A percentile compares a stretch with the other conserved stretches of the same genome.
Evolutionary conservation across 23 tunicate genomes (phyloP).

Genomic region (Aplidium turbinatum): DNA sequence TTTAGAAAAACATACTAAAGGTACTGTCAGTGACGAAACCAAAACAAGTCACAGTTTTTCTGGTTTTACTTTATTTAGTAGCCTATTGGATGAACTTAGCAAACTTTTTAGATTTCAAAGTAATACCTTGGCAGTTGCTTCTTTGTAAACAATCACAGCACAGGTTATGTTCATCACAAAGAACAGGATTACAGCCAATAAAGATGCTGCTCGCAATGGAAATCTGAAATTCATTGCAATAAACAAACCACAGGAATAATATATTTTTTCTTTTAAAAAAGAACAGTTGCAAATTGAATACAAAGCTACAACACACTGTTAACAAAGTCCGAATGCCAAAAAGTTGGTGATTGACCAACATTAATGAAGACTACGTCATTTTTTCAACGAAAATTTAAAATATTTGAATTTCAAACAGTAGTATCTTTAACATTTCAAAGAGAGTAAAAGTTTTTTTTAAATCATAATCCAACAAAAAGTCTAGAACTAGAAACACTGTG

Average conservation of each 20-base stretch:
- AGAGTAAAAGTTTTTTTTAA: too few relatives aligned
- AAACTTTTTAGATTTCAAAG: not conserved
- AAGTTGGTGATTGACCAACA: not conserved
- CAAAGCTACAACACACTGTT: not conserved
- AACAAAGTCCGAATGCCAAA: not conserved
- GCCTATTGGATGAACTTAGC: too few relatives aligned
- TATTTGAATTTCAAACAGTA: too few relatives aligned
- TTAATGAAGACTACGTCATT: not conserved
- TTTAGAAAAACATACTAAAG: not conserved
- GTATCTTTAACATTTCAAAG: too few relatives aligned
- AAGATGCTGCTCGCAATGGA: slow-evolving; percentile 48
- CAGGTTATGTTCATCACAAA: slow-evolving; percentile 61
- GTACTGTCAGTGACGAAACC: not conserved
- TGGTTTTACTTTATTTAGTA: too few relatives aligned
- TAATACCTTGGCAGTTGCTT: not conserved
- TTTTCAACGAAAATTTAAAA: too few relatives aligned
- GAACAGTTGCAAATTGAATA: too few relatives aligned
- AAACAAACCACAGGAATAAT: not conserved
- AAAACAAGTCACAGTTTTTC: too few relatives aligned
- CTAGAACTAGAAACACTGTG: too few relatives aligned
- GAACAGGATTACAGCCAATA: slow-evolving; percentile 37
- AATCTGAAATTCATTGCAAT: slow-evolving; percentile 24
- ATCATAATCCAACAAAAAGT: too few relatives aligned
- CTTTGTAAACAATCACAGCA: slow-evolving; percentile 49
- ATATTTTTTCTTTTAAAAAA: too few relatives aligned